These are phyloP conservation scores for silkworm (Bombyx mori) DNA, from an alignment of 1,140 invertebrate species.

Conservation along the genomic window DNA sequence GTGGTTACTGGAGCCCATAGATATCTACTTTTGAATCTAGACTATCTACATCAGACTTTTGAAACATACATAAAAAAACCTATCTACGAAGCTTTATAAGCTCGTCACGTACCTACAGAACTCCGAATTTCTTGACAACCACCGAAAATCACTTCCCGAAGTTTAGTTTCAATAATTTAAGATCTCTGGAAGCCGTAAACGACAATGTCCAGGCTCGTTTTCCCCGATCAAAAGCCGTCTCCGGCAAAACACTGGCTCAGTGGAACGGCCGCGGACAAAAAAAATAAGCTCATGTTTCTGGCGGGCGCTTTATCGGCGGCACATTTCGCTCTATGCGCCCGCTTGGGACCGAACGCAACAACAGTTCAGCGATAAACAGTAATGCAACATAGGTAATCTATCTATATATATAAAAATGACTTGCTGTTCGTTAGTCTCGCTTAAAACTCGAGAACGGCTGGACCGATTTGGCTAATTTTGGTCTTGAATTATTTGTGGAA, in stretches of 20 bases:
- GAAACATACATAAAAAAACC: too few species aligned
- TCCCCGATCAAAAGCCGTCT: not conserved
- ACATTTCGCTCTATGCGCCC: constrained; percentile 32
- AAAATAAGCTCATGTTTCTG: constrained; percentile 26
- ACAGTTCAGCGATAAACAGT: constrained; percentile 12
- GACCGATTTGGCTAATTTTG: not conserved
- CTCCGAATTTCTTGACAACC: too few species aligned
- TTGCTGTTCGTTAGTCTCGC: too few species aligned
- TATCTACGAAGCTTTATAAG: too few species aligned
- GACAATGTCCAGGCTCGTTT: not conserved
- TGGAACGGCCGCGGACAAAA: constrained; percentile 5
- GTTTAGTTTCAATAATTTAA: too few species aligned
- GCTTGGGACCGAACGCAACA: constrained; percentile 6
- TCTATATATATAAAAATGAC: not conserved
- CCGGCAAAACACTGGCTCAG: not conserved
- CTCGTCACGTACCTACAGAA: too few species aligned
- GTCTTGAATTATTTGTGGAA: too few species aligned
- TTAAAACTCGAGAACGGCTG: not conserved
- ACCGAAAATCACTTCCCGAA: too few species aligned
- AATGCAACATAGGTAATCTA: not conserved
- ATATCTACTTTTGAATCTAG: too few species aligned
- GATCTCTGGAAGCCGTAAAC: too few species aligned
- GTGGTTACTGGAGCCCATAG: too few species aligned
- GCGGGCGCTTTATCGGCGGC: constrained; percentile 28
- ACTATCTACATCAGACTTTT: too few species aligned